Evolutionary conservation across 2,888 invertebrate species (phyloP).

Genomic region (Diabrotica balteata): DNA sequence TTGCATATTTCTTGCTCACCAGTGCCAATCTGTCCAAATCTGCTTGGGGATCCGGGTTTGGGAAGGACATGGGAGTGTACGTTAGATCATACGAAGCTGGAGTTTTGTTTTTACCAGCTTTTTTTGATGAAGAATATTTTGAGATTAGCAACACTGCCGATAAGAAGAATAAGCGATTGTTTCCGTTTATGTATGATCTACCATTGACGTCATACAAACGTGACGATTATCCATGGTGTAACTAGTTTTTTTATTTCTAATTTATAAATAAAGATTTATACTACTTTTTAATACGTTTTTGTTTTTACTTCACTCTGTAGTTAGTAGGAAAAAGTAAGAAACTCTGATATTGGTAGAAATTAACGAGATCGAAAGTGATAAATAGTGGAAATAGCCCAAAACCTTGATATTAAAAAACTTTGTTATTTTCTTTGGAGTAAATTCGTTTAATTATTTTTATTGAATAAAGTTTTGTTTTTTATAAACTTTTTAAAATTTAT

Average conservation of each 20-base stretch:
- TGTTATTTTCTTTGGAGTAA: too few relatives aligned
- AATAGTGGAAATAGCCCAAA: too few relatives aligned
- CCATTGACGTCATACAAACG: conserved; percentile 76
- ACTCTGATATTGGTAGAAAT: too few relatives aligned
- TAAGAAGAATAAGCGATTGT: conserved; percentile 52
- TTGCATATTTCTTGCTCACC: conserved; percentile 87
- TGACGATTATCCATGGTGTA: conserved; percentile 72
- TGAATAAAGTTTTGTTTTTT: too few relatives aligned
- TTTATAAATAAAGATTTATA: too few relatives aligned
- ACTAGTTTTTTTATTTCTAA: conserved; percentile 32
- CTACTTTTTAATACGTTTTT: neutral
- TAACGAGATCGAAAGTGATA: too few relatives aligned
- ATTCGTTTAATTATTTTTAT: too few relatives aligned
- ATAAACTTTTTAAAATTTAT: too few relatives aligned
- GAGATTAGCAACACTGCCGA: conserved; percentile 49
- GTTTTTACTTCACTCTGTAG: neutral
- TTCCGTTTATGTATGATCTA: conserved; percentile 83
- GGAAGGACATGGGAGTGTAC: conserved; percentile 57
- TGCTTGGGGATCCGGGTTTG: conserved; percentile 87
- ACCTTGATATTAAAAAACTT: too few relatives aligned
- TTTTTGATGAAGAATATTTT: conserved; percentile 72
- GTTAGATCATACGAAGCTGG: conserved; percentile 92
- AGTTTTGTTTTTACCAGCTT: conserved; percentile 84
- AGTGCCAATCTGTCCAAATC: conserved; percentile 97
- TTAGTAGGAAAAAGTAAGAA: too few relatives aligned